Evolutionary conservation across 2,888 invertebrate species (phyloP).

Genomic region (Acleris cristana): DNA sequence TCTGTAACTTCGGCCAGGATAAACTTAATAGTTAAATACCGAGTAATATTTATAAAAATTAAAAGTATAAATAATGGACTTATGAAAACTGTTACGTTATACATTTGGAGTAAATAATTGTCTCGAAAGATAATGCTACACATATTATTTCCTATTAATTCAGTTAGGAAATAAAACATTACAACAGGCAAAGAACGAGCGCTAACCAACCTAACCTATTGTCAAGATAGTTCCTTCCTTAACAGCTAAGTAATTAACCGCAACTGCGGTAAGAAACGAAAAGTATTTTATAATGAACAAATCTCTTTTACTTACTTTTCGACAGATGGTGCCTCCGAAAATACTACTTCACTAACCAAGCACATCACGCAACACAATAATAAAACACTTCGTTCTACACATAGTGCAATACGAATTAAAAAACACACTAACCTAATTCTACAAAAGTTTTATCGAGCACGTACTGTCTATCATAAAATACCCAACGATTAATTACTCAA

Average conservation of each 20-base stretch:
- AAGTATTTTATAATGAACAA: conserved; percentile 14
- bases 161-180: no score
- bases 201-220: background rate
- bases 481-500: conserved; percentile 34
- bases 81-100: no score
- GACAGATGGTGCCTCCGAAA: conserved; percentile 77
- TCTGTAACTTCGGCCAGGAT: no score
- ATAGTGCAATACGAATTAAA: conserved; percentile 51
- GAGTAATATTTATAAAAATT: no score
- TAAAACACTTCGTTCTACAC: conserved; percentile 62
- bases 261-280: background rate
- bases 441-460: conserved; percentile 29
- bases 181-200: background rate
- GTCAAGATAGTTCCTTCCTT: background rate
- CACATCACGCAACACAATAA: conserved; percentile 65
- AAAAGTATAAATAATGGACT: no score
- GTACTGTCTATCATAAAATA: conserved; percentile 37
- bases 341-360: conserved; percentile 66
- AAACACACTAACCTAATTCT: conserved; percentile 44
- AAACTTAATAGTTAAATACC: no score
- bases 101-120: no score
- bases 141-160: no score
- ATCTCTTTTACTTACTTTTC: conserved; percentile 68
- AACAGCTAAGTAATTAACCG: background rate
- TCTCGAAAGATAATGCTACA: no score